Base-by-base conservation (phyloP, 2,113 vertebrate species). In the Heteronetta atricapilla region DNA sequence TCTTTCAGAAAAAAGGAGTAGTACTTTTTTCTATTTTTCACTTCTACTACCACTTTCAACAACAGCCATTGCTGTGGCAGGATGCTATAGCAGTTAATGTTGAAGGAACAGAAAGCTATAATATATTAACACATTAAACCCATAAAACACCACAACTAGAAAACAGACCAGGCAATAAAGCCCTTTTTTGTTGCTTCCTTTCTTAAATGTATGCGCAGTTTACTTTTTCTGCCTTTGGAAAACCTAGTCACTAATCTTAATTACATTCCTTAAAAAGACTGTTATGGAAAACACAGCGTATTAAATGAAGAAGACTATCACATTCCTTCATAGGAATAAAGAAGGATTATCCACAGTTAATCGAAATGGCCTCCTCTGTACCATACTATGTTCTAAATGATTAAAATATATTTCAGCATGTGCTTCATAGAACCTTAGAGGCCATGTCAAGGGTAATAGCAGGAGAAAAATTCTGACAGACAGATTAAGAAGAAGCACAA, bases 211-310 rank as follows among this genome's bases (percentile, higher is more conserved):
- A 93, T 93, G 44, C 81, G 66, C 74, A 74, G 78, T 88, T 90
- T 92, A 89, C 52, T 81, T 94, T 75, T 96, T 81, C 13, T 44
- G 89, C 31, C 48, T 80, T 0, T 0, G 62, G 84, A 92, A 92
- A 88, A 80, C 22, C 44, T 82, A 91, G 92, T 78, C 68, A 86
- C 87, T 94, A 88, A 96, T 93, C 89, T 94, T 96, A 95, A 95
- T 95, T 95, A 95, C 67, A 48, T 85, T 82, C 82, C 44, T 75
- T 87, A 46, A 85, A 87, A 91, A 86, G 76, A 79, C 44, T 69
- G 53, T 86, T 95, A 95, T 76, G 50, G 89, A 95, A 94, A 95
- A 94, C n/a, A 33, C 56, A 75, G 42, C 85, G 77, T 86, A 94
- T 93, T 90, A 93, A 94, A 89, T 92, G 84, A 95, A 89, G 81